Conservation (phyloP, 64 coral and sea anemone genomes). For the Pocillopora damicornis region DNA sequence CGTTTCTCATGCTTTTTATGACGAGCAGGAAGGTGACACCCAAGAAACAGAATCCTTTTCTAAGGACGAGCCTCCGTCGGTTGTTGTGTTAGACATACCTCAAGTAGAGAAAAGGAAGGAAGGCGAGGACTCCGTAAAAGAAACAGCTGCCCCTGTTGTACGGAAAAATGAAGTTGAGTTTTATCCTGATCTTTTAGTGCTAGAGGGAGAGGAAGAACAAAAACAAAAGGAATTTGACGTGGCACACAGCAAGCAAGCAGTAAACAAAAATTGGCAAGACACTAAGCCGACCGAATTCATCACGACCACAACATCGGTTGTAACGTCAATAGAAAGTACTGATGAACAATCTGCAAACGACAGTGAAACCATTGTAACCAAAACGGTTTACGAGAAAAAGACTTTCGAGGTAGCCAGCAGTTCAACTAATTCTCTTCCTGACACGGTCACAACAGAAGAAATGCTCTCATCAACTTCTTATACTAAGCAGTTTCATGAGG, state of each 20-base stretch:
- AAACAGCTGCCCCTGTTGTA: constrained; percentile 3
- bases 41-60: neutral
- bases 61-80: neutral
- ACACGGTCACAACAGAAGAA: neutral
- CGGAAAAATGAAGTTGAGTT: neutral
- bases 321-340: neutral
- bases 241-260: no score
- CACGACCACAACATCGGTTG: neutral
- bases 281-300: neutral
- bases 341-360: neutral
- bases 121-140: constrained; percentile 9
- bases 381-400: neutral
- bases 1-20: neutral
- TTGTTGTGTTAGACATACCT: neutral
- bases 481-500: neutral
- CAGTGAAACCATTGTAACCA: neutral
- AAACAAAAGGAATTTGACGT: neutral
- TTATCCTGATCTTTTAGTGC: neutral
- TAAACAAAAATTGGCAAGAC: neutral
- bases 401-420: neutral
- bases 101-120: neutral
- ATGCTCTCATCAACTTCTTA: neutral
- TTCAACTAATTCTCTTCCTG: neutral
- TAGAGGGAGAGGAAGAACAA: neutral
- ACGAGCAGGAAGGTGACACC: neutral